phyloP scores from a whole-genome alignment of 2,113 vertebrate genomes.

The Myotis brandtii region DNA sequence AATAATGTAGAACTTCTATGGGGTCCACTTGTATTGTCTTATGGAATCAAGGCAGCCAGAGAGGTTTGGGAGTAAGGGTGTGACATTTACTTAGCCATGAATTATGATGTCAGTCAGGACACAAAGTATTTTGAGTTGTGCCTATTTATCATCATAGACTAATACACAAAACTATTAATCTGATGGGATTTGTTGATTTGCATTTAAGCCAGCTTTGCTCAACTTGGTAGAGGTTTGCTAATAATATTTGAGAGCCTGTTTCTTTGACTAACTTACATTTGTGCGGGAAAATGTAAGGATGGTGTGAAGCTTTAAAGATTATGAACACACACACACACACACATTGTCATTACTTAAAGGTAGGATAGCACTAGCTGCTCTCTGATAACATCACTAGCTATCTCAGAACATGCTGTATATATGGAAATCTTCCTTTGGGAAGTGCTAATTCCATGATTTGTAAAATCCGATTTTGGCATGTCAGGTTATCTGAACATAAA shows the following conservation, averaged over 20 bases:
- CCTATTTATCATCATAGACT: neutral
- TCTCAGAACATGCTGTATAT: neutral
- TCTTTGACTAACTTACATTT: neutral
- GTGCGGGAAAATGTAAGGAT: neutral
- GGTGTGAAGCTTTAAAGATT: neutral
- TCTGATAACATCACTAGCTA: neutral
- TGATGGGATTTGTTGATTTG: neutral
- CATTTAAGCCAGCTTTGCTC: neutral
- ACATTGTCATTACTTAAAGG: neutral
- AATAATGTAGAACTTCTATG: neutral
- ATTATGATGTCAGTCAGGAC: neutral
- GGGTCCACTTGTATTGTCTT: neutral
- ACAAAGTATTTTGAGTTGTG: neutral
- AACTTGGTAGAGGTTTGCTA: conserved; percentile 11
- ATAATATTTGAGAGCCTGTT: neutral
- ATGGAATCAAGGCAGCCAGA: neutral
- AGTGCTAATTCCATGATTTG: neutral
- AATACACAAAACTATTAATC: neutral
- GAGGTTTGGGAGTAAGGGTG: neutral
- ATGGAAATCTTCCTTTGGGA: neutral
- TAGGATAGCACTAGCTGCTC: neutral
- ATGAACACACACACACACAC: neutral
- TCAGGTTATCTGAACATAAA: neutral
- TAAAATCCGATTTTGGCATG: neutral
- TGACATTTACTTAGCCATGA: neutral